Evolutionary conservation across 2,113 vertebrate species (phyloP).

Genomic region (Embiotoca jacksoni): DNA sequence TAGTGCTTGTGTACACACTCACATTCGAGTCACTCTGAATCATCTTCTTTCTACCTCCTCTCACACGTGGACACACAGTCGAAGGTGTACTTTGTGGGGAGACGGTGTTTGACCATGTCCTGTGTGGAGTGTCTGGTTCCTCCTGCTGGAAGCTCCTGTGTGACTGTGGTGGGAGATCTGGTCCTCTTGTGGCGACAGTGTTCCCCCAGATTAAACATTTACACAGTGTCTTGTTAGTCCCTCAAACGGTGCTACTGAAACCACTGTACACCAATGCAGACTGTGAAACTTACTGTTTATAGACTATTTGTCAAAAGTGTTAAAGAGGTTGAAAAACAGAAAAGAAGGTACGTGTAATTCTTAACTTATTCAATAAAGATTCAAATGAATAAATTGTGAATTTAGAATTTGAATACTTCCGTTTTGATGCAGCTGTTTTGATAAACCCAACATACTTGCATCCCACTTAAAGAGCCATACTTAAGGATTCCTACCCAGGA

Average conservation of each 20-base stretch:
- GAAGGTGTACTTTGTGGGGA: background rate
- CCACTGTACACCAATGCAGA: background rate
- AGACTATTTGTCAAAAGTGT: background rate
- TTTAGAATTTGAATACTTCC: background rate
- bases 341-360: background rate
- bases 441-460: no score
- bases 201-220: slow-evolving; percentile 43
- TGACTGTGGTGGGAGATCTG: slow-evolving; percentile 25
- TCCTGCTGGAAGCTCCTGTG: slow-evolving; percentile 25
- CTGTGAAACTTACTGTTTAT: background rate
- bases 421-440: no score
- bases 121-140: slow-evolving; percentile 12
- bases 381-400: background rate
- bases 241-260: background rate
- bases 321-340: background rate
- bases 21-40: background rate
- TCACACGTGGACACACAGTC: background rate
- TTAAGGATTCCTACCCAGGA: background rate
- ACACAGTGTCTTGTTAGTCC: slow-evolving; percentile 16
- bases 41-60: slow-evolving; percentile 1
- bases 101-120: slow-evolving; percentile 11
- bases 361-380: background rate
- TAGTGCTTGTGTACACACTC: background rate
- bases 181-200: slow-evolving; percentile 18
- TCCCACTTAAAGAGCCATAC: no score